These are phyloP conservation scores for Chrysomela aeneicollis DNA, from an alignment of 2,888 invertebrate genomes.

Conservation along the genomic window DNA sequence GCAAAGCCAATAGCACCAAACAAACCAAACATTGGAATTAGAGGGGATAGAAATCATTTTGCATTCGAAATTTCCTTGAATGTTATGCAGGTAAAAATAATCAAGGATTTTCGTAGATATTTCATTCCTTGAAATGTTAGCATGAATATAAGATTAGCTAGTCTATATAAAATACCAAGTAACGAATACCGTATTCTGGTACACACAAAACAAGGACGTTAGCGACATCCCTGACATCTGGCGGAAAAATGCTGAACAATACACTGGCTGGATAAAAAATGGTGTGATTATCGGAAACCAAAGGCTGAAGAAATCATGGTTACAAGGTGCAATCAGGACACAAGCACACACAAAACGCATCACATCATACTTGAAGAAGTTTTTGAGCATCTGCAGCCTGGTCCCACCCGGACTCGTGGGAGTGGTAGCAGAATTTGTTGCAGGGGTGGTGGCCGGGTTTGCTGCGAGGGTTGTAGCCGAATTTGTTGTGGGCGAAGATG, in stretches of 20 bases:
- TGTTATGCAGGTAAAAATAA: not conserved
- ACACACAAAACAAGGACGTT: no score
- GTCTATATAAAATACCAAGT: no score
- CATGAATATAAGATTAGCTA: no score
- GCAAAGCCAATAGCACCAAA: no score
- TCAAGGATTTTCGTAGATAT: not conserved
- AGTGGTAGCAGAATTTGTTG: slow-evolving; percentile 26
- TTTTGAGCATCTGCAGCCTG: slow-evolving; percentile 93
- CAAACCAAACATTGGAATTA: no score
- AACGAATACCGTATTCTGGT: no score
- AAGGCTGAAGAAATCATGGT: not conserved
- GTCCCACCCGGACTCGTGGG: slow-evolving; percentile 65
- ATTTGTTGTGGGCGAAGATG: slow-evolving; percentile 51
- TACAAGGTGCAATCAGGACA: not conserved
- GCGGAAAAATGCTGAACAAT: no score
- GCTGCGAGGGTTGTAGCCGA: slow-evolving; percentile 43
- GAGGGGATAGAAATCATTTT: no score
- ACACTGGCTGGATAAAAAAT: no score
- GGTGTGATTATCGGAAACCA: not conserved
- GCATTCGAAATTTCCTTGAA: no score
- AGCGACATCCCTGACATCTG: no score
- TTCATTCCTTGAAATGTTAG: no score
- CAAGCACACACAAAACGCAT: slow-evolving; percentile 17
- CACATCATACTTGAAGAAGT: slow-evolving; percentile 88
- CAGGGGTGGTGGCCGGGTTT: slow-evolving; percentile 48